Evolutionary conservation across 1,140 invertebrate genomes (phyloP).

Genomic region (Drosophila trapezifrons): DNA sequence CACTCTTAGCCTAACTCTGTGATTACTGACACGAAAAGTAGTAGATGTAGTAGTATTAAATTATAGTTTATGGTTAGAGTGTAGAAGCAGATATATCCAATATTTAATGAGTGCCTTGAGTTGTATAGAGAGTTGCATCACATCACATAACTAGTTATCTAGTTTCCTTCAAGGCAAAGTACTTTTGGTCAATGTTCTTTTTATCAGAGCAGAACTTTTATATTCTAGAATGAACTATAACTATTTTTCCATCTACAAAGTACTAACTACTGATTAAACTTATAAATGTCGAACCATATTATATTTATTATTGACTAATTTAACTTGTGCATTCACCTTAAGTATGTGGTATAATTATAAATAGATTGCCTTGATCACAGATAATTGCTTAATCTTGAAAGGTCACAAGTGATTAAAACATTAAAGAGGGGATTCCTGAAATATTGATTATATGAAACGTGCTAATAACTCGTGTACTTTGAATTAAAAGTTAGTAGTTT

Average conservation of each 20-base stretch:
- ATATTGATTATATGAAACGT: too few species aligned
- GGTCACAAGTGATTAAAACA: background rate
- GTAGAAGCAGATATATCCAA: slow-evolving; percentile 3
- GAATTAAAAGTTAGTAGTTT: too few species aligned
- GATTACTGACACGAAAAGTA: slow-evolving; percentile 27
- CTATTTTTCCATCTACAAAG: background rate
- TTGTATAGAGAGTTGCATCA: background rate
- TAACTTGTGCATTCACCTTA: background rate
- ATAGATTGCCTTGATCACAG: background rate
- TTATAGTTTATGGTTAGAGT: slow-evolving; percentile 1
- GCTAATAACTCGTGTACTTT: too few species aligned
- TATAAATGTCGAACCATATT: too few species aligned
- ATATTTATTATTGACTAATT: background rate
- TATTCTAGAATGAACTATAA: too few species aligned
- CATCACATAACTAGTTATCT: background rate
- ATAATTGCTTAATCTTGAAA: slow-evolving; percentile 11
- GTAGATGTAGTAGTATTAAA: background rate
- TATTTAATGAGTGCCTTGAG: background rate
- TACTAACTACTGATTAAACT: background rate
- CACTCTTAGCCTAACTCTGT: slow-evolving; percentile 7
- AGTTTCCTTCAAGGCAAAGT: background rate
- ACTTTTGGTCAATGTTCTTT: too few species aligned
- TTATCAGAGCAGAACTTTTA: too few species aligned
- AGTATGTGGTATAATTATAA: background rate
- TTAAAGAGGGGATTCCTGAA: background rate